A percentile compares a stretch with the other conserved stretches of the same genome.
phyloP scores from a whole-genome alignment of 2,888 invertebrate species.

The Lacanobia wlatinum region DNA sequence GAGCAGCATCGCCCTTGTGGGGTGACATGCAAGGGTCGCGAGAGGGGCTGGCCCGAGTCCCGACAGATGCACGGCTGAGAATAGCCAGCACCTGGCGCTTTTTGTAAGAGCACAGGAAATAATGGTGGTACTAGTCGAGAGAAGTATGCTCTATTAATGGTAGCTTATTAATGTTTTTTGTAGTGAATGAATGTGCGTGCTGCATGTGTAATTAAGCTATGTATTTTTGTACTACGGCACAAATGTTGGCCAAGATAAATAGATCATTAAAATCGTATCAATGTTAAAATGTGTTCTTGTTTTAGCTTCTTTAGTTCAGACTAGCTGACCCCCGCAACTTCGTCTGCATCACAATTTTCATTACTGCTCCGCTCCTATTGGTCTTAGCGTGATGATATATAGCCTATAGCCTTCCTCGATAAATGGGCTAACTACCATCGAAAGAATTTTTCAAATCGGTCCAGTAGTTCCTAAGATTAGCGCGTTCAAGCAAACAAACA shows the following conservation, averaged over 20 bases:
- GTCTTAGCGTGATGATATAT: no score
- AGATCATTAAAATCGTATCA: slow-evolving; percentile 24
- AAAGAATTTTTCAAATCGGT: no score
- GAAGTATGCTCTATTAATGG: slow-evolving; percentile 3
- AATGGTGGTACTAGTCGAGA: slow-evolving; percentile 19
- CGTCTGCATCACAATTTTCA: no score
- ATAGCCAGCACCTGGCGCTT: slow-evolving; percentile 57
- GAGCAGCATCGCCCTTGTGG: slow-evolving; percentile 27
- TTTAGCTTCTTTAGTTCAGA: background rate
- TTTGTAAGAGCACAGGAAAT: slow-evolving; percentile 42
- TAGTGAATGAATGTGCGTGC: background rate
- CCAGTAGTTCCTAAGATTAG: no score
- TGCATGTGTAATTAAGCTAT: background rate
- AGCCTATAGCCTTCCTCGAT: no score
- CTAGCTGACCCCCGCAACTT: no score
- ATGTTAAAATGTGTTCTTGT: background rate
- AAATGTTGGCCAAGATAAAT: background rate
- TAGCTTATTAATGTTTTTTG: background rate
- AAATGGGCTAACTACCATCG: no score
- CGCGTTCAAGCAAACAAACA: no score
- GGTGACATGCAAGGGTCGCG: slow-evolving; percentile 48
- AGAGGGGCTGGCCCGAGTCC: slow-evolving; percentile 40
- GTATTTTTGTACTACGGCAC: background rate
- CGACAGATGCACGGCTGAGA: slow-evolving; percentile 52
- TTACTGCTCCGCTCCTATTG: no score